phyloP scores from a whole-genome alignment of 2,113 vertebrate species.

The Progne subis region DNA sequence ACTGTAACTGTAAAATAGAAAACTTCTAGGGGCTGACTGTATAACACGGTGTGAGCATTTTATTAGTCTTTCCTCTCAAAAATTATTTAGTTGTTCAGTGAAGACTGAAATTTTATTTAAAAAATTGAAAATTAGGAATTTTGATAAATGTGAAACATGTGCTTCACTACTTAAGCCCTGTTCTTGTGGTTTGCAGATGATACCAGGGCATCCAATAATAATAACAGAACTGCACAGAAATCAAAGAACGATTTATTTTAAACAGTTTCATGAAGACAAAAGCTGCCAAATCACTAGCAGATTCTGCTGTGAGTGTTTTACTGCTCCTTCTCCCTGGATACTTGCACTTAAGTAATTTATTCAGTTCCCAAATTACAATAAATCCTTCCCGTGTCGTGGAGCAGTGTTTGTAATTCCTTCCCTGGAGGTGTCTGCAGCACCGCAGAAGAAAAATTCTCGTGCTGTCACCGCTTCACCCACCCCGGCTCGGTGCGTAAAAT shows the following conservation, averaged over 20 bases:
- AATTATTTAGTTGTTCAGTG: neutral
- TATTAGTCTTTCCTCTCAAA: neutral
- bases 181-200: neutral
- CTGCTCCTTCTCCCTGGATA: neutral
- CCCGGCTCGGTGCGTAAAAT: fast-evolving
- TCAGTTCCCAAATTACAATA: neutral
- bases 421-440: neutral
- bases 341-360: neutral
- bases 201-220: neutral
- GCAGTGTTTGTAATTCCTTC: neutral
- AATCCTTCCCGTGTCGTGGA: neutral
- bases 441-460: fast-evolving
- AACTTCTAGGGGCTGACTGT: neutral
- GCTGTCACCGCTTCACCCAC: fast-evolving
- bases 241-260: neutral
- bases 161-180: neutral
- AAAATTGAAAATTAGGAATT: neutral
- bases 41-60: neutral
- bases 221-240: neutral
- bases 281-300: neutral
- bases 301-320: neutral
- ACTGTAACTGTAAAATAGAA: neutral
- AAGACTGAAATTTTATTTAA: neutral
- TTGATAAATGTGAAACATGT: neutral
- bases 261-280: neutral